These are phyloP conservation scores for Drusus annulatus DNA, from an alignment of 1,140 invertebrate genomes.

Conservation along the genomic window DNA sequence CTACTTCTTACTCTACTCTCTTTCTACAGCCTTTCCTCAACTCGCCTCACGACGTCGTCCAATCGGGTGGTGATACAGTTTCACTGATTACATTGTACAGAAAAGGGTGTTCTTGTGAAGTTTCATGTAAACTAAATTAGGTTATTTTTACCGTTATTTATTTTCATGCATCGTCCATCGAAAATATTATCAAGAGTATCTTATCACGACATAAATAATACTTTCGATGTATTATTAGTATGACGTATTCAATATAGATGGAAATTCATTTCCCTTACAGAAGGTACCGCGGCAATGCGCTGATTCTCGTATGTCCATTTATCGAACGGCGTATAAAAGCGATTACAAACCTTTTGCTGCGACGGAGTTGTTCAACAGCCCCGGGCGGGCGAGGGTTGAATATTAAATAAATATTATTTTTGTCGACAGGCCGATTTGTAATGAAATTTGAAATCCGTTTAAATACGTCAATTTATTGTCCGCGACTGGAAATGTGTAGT, in stretches of 20 bases:
- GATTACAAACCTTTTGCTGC: slow-evolving; percentile 32
- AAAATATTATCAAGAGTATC: too few relatives aligned
- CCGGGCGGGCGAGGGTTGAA: neutral
- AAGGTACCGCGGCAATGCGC: neutral
- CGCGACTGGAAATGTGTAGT: neutral
- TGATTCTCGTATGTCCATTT: slow-evolving; percentile 17
- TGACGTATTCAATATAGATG: neutral
- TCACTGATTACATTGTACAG: too few relatives aligned
- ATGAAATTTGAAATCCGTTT: slow-evolving; percentile 23
- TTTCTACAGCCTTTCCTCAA: too few relatives aligned
- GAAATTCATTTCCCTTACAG: neutral
- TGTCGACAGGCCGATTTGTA: slow-evolving; percentile 3
- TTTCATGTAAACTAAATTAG: too few relatives aligned
- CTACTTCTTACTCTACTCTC: too few relatives aligned
- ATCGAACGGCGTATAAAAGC: neutral
- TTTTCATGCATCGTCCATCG: too few relatives aligned
- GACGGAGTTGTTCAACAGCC: neutral
- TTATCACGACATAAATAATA: too few relatives aligned
- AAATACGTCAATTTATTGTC: neutral
- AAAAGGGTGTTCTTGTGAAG: too few relatives aligned
- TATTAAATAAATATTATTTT: slow-evolving; percentile 19
- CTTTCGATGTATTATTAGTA: too few relatives aligned
- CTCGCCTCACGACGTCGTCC: too few relatives aligned
- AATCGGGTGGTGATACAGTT: too few relatives aligned
- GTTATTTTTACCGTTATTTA: too few relatives aligned